A percentile compares a stretch with the other conserved stretches of the same genome.
Evolutionary conservation across 2,888 invertebrate species (phyloP).

Genomic region (Oligia fasciuncula): DNA sequence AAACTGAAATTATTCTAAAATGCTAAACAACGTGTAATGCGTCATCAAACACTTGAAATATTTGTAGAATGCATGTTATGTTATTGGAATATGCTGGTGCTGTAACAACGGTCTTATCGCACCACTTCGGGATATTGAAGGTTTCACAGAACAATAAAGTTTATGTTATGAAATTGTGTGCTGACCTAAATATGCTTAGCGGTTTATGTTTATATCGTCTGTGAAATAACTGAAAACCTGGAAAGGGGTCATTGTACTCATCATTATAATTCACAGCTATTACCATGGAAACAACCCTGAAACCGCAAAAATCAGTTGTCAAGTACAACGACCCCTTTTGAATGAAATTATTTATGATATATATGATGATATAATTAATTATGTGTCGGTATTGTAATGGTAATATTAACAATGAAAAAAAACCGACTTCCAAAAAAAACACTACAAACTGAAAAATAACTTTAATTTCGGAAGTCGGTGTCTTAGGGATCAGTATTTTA

Average conservation of each 20-base stretch:
- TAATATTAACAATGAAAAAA: neutral
- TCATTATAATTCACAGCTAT: neutral
- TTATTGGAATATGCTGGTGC: conserved; percentile 18
- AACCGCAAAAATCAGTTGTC: neutral
- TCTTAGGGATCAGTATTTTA: too few species aligned
- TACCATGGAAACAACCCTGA: neutral
- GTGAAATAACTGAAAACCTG: neutral
- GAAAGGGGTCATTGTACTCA: neutral
- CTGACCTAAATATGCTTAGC: conserved; percentile 40
- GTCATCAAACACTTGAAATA: conserved; percentile 15
- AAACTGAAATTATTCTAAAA: neutral
- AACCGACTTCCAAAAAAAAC: too few species aligned
- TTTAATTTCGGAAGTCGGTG: too few species aligned
- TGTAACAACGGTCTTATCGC: conserved; percentile 28
- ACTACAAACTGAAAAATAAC: too few species aligned
- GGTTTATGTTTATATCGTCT: conserved; percentile 3
- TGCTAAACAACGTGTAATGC: neutral
- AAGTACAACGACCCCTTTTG: neutral
- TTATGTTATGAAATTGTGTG: conserved; percentile 42
- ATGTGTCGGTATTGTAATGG: neutral
- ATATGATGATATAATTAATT: too few species aligned
- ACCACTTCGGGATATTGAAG: conserved; percentile 50
- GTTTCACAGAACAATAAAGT: conserved; percentile 45
- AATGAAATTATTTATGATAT: too few species aligned
- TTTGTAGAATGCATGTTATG: conserved; percentile 39